Evolutionary conservation across 2,888 invertebrate species (phyloP).

Genomic region (Euzophera pinguis): DNA sequence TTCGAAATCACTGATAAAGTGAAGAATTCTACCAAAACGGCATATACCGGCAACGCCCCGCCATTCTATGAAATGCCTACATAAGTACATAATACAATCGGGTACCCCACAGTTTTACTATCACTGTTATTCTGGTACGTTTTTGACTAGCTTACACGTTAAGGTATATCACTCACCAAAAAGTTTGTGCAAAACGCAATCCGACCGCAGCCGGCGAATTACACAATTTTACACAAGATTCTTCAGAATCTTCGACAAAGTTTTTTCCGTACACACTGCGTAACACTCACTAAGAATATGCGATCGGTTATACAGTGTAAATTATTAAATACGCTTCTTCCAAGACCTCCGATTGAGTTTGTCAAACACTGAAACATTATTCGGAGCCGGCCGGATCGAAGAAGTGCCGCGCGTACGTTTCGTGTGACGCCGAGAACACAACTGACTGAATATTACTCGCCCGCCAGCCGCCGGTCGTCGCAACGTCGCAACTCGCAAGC

Average conservation of each 20-base stretch:
- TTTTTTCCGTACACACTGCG: slow-evolving; percentile 80
- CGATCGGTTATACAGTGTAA: slow-evolving; percentile 75
- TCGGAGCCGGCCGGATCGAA: slow-evolving; percentile 76
- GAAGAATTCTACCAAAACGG: slow-evolving; percentile 42
- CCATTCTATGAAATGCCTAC: slow-evolving; percentile 20
- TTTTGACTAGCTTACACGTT: slow-evolving; percentile 15
- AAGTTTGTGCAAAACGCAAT: slow-evolving; percentile 75
- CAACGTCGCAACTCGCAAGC: slow-evolving; percentile 37
- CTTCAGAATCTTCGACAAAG: slow-evolving; percentile 80
- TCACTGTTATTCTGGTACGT: slow-evolving; percentile 12
- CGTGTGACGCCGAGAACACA: slow-evolving; percentile 72
- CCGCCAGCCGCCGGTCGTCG: slow-evolving; percentile 31
- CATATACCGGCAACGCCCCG: slow-evolving; percentile 66
- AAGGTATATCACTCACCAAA: slow-evolving; percentile 61
- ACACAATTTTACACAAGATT: slow-evolving; percentile 79
- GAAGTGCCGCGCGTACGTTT: slow-evolving; percentile 73
- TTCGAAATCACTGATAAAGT: slow-evolving; percentile 50
- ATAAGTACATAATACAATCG: slow-evolving; percentile 12
- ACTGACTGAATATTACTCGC: slow-evolving; percentile 55
- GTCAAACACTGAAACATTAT: slow-evolving; percentile 80
- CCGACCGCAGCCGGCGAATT: slow-evolving; percentile 72
- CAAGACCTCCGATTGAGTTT: slow-evolving; percentile 78
- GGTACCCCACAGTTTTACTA: slow-evolving; percentile 31
- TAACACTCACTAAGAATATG: slow-evolving; percentile 80
- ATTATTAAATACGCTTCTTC: slow-evolving; percentile 76